phyloP scores from a whole-genome alignment of 37 sponge, comb jelly and placozoan species.

The Hormiphora californensis region DNA sequence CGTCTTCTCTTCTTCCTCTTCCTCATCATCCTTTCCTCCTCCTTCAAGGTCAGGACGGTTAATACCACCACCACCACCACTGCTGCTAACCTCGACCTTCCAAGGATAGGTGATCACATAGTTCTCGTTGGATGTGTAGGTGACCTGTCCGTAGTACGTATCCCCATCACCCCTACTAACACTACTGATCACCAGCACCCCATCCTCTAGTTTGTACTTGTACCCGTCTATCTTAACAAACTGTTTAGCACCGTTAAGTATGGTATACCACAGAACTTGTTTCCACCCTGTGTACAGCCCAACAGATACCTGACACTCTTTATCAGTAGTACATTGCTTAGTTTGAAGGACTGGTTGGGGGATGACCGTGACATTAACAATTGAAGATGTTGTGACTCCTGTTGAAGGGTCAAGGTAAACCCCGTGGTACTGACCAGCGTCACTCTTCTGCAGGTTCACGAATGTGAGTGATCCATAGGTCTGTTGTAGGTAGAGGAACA shows the following conservation, averaged over 20 bases:
- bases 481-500: not conserved
- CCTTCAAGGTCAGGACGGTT: too few relatives aligned
- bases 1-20: too few relatives aligned
- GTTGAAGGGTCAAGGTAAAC: not conserved
- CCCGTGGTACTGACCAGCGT: not conserved
- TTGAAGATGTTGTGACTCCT: not conserved
- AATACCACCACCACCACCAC: not conserved
- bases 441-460: not conserved
- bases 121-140: not conserved
- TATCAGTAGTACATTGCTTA: not conserved
- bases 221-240: not conserved
- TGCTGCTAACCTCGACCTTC: not conserved
- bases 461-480: not conserved
- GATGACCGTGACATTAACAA: not conserved
- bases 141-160: constrained; percentile 11
- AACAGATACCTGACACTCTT: not conserved
- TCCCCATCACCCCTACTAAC: not conserved
- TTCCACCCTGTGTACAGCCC: not conserved
- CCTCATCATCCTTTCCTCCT: not conserved
- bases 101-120: constrained; percentile 1
- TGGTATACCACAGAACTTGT: not conserved
- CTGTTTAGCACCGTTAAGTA: not conserved
- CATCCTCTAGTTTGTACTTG: not conserved
- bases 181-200: not conserved
- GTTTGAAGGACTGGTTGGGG: not conserved